These are phyloP conservation scores for Microcaecilia unicolor DNA, from an alignment of 2,797 vertebrate species.

Conservation along the genomic window DNA sequence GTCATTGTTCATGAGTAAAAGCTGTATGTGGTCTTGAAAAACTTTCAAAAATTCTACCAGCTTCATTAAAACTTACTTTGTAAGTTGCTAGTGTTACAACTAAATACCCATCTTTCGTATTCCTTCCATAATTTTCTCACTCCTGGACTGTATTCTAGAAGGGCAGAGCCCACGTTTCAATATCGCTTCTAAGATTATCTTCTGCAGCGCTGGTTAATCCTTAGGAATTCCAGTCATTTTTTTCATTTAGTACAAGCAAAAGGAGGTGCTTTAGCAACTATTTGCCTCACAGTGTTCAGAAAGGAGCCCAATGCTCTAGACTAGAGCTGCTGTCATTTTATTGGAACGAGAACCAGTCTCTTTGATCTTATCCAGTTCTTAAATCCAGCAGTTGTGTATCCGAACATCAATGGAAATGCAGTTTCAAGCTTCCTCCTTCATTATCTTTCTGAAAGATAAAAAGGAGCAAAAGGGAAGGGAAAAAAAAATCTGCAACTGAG, in stretches of 20 bases:
- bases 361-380: constrained; percentile 86
- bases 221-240: constrained; percentile 66
- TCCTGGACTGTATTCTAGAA: constrained; percentile 21
- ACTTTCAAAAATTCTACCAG: no score
- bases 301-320: constrained; percentile 70
- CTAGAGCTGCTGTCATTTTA: constrained; percentile 69
- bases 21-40: no score
- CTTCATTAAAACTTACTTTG: no score
- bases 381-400: constrained; percentile 87
- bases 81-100: no score
- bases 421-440: constrained; percentile 82
- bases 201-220: constrained; percentile 70
- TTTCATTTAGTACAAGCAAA: constrained; percentile 53
- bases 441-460: constrained; percentile 86
- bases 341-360: constrained; percentile 65
- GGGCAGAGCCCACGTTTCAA: no score
- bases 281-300: constrained; percentile 70
- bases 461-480: constrained; percentile 23
- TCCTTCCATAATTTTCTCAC: no score
- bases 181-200: constrained; percentile 68
- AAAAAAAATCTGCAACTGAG: constrained; percentile 52
- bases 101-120: no score
- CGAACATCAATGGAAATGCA: constrained; percentile 81
- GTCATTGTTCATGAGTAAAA: no score
- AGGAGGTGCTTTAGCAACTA: constrained; percentile 65